These are phyloP conservation scores for Nebria salina DNA, from an alignment of 2,888 invertebrate genomes.

Conservation along the genomic window DNA sequence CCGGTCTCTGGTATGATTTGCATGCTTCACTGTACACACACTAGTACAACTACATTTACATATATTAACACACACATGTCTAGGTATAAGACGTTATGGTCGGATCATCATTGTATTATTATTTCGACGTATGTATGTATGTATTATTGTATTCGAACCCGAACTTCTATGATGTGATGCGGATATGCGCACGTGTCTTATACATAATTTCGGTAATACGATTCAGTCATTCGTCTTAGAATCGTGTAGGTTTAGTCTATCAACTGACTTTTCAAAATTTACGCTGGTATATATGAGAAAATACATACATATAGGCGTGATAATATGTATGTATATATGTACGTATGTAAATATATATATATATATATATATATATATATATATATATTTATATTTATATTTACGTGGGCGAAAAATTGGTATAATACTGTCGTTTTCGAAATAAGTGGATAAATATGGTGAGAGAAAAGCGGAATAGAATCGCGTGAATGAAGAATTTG, in stretches of 20 bases:
- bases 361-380: too few species aligned
- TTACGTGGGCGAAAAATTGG: too few species aligned
- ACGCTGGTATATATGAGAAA: neutral
- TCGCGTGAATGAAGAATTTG: too few species aligned
- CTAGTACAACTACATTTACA: neutral
- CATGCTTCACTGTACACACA: conserved; percentile 18
- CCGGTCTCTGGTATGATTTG: conserved; percentile 32
- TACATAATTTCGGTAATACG: conserved; percentile 37
- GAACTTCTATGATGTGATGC: neutral
- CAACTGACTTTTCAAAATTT: neutral
- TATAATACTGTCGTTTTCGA: too few species aligned
- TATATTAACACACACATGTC: conserved; percentile 6
- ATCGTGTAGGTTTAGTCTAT: neutral
- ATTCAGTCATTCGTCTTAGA: neutral
- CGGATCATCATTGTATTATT: neutral
- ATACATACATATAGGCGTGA: neutral
- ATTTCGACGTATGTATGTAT: neutral
- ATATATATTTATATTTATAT: too few species aligned
- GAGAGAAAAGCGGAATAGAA: too few species aligned
- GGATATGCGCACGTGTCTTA: conserved; percentile 22
- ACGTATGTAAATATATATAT: neutral
- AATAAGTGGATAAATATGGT: too few species aligned
- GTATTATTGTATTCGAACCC: neutral
- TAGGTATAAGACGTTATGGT: neutral
- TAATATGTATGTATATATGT: too few species aligned